Base-by-base conservation (phyloP, 2,888 invertebrate species). In the Drosophila ustulata region DNA sequence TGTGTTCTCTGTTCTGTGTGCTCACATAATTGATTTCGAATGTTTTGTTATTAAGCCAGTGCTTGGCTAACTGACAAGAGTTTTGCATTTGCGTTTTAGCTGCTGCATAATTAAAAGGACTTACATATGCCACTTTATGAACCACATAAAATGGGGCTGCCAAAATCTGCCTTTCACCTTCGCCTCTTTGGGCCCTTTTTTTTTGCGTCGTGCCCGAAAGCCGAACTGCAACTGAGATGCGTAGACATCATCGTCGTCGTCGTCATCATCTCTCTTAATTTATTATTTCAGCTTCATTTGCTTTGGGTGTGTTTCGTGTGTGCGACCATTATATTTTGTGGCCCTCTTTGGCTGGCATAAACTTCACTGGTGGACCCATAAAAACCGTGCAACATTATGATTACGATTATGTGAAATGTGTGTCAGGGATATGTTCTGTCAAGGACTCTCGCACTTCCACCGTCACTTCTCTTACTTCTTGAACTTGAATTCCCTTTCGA, bases 211-310 rank as follows among this genome's bases (percentile, higher is more conserved):
- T 1, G 18, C 57, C 63, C 50, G 59, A 57, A 72, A 64, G 52
- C 65, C 45, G 67, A 59, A 61, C 47, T 45, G 45, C 87, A 74
- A 57, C 63, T 61, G 65, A 67, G 70, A 30, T 70, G 69, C 65
- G 39, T 52, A 68, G 58, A 64, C 58, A 64, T 57, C 53, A 18
- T 26, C 28, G 13, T 39, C n/a, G 41, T 32, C 32, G 37, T 47
- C 46, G n/a, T 57, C 46, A 50, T 62, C 61, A 57, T 43, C 58
- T 68, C 63, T 72, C 85, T 77, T 83, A 80, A 83, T 83, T 83
- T 88, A 88, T 88, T 83, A 86, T 82, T 73, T 77, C 78, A 80
- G 75, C 78, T 78, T 88, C 77, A 88, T 85, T 77, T 78, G 52
- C 57, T 51, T 50, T 57, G 57, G 43, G 58, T 64, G 63, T 18